These are phyloP conservation scores for Onthophagus sagittarius DNA, from an alignment of 2,888 invertebrate genomes.

Conservation along the genomic window DNA sequence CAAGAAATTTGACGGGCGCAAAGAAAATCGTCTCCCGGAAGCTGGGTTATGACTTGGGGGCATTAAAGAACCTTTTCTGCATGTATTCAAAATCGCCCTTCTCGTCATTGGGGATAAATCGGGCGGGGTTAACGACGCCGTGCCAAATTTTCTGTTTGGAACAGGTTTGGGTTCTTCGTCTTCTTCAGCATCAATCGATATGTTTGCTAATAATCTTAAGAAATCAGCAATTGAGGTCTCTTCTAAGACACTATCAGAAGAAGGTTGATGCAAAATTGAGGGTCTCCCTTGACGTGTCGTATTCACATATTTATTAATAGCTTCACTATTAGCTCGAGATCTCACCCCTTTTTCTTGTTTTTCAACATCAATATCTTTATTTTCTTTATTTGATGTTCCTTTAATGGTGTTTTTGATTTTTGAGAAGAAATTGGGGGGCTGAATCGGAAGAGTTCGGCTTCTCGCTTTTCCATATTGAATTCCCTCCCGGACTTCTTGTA, in stretches of 20 bases:
- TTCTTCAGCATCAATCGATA: constrained; percentile 46
- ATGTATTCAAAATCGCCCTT: constrained; percentile 34
- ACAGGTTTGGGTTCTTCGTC: constrained; percentile 30
- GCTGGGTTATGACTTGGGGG: constrained; percentile 18
- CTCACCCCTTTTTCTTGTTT: constrained; percentile 47
- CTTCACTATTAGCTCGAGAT: constrained; percentile 45
- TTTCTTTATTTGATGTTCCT: constrained; percentile 24
- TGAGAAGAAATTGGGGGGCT: constrained; percentile 30
- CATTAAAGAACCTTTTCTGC: constrained; percentile 29
- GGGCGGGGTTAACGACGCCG: constrained; percentile 53
- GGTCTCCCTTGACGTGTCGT: constrained; percentile 34
- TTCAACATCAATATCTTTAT: constrained; percentile 35
- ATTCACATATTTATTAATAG: constrained; percentile 28
- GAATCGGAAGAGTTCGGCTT: constrained; percentile 26
- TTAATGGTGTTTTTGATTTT: constrained; percentile 33
- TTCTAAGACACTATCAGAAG: constrained; percentile 61
- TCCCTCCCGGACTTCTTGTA: constrained; percentile 49
- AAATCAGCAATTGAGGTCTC: constrained; percentile 81
- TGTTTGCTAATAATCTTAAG: constrained; percentile 70
- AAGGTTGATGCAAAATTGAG: constrained; percentile 19
- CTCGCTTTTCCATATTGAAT: constrained; percentile 31
- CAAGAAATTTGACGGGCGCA: constrained; percentile 22
- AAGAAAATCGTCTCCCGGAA: constrained; percentile 41
- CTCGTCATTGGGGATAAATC: constrained; percentile 44
- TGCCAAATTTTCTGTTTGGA: constrained; percentile 54